phyloP scores from a whole-genome alignment of 2,888 invertebrate species.

The Electrophaes corylata region DNA sequence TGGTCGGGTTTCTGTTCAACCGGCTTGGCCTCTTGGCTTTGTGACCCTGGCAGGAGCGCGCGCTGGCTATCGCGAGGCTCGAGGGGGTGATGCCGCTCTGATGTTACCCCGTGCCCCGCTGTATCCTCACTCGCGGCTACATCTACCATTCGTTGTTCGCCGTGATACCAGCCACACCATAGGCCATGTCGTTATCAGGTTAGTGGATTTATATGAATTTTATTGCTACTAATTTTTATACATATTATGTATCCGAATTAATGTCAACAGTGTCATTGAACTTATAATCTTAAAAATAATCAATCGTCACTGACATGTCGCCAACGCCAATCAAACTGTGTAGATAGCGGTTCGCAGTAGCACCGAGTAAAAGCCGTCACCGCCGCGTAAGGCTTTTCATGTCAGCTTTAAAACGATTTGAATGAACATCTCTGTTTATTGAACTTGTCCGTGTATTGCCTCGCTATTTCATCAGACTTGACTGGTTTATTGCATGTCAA shows the following conservation, averaged over 20 bases:
- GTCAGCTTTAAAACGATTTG: slow-evolving; percentile 47
- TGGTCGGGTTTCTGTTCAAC: slow-evolving; percentile 88
- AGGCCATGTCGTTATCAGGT: slow-evolving; percentile 94
- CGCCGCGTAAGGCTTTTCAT: slow-evolving; percentile 50
- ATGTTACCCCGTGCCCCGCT: slow-evolving; percentile 94
- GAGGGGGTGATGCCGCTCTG: slow-evolving; percentile 92
- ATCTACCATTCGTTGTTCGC: slow-evolving; percentile 94
- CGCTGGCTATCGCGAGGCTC: slow-evolving; percentile 92
- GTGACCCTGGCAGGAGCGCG: slow-evolving; percentile 91
- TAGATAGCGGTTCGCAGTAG: slow-evolving; percentile 46
- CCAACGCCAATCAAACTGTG: slow-evolving; percentile 47
- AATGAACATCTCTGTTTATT: slow-evolving; percentile 51
- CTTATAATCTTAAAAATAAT: slow-evolving; percentile 40
- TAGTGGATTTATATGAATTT: slow-evolving; percentile 52
- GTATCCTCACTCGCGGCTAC: slow-evolving; percentile 94
- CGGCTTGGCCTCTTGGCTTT: slow-evolving; percentile 85
- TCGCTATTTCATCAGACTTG: slow-evolving; percentile 50
- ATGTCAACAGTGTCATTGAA: slow-evolving; percentile 33
- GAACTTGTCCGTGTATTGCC: slow-evolving; percentile 38
- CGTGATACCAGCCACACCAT: slow-evolving; percentile 87
- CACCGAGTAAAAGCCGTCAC: slow-evolving; percentile 54
- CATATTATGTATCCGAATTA: slow-evolving; percentile 8
- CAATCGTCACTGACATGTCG: slow-evolving; percentile 37
- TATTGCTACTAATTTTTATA: background rate
- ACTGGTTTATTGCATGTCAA: slow-evolving; percentile 58